Evolutionary conservation across 2,113 vertebrate species (phyloP).

Genomic region (Typhlomys cinereus): DNA sequence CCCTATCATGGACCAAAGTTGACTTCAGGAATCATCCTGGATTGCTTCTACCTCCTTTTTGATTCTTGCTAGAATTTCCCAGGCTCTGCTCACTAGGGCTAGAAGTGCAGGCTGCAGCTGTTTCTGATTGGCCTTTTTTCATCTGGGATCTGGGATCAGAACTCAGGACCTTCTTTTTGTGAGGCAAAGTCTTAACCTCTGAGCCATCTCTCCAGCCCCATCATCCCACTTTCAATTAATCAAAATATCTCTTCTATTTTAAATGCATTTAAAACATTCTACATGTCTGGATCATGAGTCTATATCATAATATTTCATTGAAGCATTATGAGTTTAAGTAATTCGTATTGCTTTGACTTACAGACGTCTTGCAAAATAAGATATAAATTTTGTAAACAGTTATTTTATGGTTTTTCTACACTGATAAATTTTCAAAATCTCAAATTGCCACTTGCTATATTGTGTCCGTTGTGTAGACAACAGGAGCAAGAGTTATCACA

Average conservation of each 20-base stretch:
- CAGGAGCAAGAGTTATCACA: neutral
- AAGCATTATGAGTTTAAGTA: neutral
- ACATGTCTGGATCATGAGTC: neutral
- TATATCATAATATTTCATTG: neutral
- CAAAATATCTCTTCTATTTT: slow-evolving; percentile 24
- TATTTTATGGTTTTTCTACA: neutral
- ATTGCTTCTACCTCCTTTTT: too few relatives aligned
- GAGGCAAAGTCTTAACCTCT: too few relatives aligned
- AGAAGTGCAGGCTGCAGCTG: too few relatives aligned
- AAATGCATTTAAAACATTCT: slow-evolving; percentile 26
- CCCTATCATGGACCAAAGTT: too few relatives aligned
- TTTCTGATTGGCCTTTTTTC: too few relatives aligned
- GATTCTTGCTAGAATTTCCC: too few relatives aligned
- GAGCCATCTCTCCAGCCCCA: too few relatives aligned
- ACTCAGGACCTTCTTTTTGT: too few relatives aligned
- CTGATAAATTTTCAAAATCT: slow-evolving; percentile 15
- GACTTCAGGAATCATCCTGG: too few relatives aligned
- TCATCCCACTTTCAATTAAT: neutral
- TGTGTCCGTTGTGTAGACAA: neutral
- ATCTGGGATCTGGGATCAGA: too few relatives aligned
- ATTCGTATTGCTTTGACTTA: too few relatives aligned
- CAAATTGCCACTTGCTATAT: neutral
- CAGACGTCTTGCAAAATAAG: neutral
- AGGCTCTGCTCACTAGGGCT: too few relatives aligned
- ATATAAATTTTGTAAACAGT: neutral